Percentiles rank a stretch among this genome's conserved stretches.
These are phyloP conservation scores for Eupsilia transversa DNA, from an alignment of 2,888 invertebrate genomes.

Conservation along the genomic window DNA sequence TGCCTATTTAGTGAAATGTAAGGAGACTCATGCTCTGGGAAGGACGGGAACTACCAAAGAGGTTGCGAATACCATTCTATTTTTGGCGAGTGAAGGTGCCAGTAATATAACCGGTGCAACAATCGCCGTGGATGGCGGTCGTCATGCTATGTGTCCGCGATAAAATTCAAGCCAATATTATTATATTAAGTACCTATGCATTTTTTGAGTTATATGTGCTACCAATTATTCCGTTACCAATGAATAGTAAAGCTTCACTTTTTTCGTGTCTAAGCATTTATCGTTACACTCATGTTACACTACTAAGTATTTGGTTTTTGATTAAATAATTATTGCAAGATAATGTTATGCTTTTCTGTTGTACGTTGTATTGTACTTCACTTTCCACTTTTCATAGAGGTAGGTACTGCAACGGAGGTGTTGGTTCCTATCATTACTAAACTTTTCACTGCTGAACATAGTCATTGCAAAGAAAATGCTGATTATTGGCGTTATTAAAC, in stretches of 20 bases:
- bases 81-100: conserved; percentile 95
- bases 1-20: conserved; percentile 94
- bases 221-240: neutral
- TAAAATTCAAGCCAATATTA: conserved; percentile 82
- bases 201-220: neutral
- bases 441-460: neutral
- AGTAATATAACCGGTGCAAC: conserved; percentile 96
- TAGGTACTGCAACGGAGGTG: too few relatives aligned
- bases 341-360: neutral
- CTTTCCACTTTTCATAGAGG: neutral
- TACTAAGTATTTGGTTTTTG: conserved; percentile 13
- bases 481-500: neutral
- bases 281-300: neutral
- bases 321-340: conserved; percentile 6
- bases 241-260: neutral
- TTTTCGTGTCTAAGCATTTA: conserved; percentile 1
- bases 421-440: neutral
- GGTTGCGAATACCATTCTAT: conserved; percentile 96
- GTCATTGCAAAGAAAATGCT: too few relatives aligned
- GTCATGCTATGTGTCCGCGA: conserved; percentile 96
- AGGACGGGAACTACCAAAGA: conserved; percentile 95
- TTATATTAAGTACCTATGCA: neutral
- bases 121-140: conserved; percentile 96
- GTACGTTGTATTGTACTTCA: neutral
- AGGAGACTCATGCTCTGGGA: conserved; percentile 96